Conservation (phyloP, 2,113 vertebrate species). For the Dipodomys spectabilis region DNA sequence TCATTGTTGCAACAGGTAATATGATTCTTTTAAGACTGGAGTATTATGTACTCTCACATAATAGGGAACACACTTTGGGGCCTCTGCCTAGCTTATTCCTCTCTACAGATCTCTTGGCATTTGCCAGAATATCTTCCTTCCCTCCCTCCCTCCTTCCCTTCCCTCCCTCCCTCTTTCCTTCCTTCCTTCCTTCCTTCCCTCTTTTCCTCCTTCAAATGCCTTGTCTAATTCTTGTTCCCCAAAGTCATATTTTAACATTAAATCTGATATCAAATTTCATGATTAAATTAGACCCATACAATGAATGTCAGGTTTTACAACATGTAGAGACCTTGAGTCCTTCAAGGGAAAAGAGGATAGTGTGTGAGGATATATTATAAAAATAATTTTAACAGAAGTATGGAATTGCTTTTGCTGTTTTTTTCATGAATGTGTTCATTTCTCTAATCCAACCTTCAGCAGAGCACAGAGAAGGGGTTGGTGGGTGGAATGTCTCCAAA, state of each 20-base stretch:
- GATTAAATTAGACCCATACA: not conserved
- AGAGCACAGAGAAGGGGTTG: not conserved
- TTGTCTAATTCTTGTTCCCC: conserved; percentile 22
- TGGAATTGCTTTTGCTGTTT: not conserved
- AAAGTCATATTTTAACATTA: conserved; percentile 32
- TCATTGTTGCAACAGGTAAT: no score
- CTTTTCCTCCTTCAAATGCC: no score
- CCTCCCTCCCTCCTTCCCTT: not conserved
- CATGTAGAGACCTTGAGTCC: not conserved
- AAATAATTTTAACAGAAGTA: not conserved
- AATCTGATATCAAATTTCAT: conserved; percentile 4
- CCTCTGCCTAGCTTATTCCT: not conserved
- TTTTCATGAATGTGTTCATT: conserved; percentile 11
- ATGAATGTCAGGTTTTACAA: not conserved
- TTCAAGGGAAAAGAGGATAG: conserved; percentile 14
- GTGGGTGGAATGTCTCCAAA: not conserved
- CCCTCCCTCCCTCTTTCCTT: no score
- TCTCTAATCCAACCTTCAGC: not conserved
- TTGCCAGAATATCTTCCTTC: not conserved
- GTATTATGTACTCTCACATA: not conserved
- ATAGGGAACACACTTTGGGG: not conserved
- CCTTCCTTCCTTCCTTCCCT: fast-evolving
- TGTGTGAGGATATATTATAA: not conserved
- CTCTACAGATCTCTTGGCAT: not conserved
- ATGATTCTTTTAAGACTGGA: not conserved